phyloP scores from a whole-genome alignment of 2,113 vertebrate species.

The Sisor rabdophorus region DNA sequence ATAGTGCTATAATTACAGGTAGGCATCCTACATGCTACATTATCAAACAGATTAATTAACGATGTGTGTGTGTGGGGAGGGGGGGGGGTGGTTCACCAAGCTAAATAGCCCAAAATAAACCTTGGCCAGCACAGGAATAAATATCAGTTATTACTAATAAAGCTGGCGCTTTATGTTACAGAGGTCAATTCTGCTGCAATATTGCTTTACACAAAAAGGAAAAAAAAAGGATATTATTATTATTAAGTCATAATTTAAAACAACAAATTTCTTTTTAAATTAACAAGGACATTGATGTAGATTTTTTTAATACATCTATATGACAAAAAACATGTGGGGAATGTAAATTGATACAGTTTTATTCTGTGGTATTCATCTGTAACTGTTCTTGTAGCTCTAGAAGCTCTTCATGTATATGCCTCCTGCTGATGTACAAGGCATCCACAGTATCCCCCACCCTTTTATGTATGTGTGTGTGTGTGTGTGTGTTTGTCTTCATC shows the following conservation, averaged over 20 bases:
- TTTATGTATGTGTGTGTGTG: background rate
- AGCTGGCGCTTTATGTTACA: constrained; percentile 56
- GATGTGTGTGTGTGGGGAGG: constrained; percentile 45
- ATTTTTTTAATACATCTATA: background rate
- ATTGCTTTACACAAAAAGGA: background rate
- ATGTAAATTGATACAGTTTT: background rate
- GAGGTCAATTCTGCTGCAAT: constrained; percentile 52
- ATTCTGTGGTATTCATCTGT: constrained; percentile 19
- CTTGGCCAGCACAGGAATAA: constrained; percentile 61
- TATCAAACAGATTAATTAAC: constrained; percentile 73
- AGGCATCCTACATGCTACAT: constrained; percentile 62
- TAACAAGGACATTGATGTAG: background rate
- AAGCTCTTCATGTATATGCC: constrained; percentile 37
- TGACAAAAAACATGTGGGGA: background rate
- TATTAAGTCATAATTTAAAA: background rate
- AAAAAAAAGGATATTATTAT: constrained; percentile 24
- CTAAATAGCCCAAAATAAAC: constrained; percentile 67
- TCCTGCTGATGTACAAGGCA: constrained; percentile 18
- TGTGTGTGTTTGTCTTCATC: background rate
- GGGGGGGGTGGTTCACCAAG: constrained; percentile 60
- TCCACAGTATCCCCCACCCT: constrained; percentile 9
- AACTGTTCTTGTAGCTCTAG: constrained; percentile 11
- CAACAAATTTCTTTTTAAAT: background rate
- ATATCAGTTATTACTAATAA: constrained; percentile 69
- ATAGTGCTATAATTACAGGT: constrained; percentile 76